Evolutionary conservation across 2,113 vertebrate genomes (phyloP), one percentile per base, ranked within the genome.

Genomic region (Platanista minor): DNA sequence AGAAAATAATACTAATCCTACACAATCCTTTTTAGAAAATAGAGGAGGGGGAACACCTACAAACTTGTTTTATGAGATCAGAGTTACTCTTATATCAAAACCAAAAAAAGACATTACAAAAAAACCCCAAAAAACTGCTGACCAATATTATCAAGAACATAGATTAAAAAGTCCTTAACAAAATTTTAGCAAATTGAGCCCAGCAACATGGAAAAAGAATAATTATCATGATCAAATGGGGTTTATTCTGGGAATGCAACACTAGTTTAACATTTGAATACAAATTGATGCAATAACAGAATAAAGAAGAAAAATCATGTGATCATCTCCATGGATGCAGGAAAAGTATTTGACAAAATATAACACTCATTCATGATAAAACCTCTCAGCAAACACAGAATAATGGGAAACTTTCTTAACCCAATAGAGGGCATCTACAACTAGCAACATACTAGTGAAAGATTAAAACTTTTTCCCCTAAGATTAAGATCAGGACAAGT

Each of bases 321-420:
- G 9, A 75, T 84, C 20, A n/a, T 66, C 52, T 94, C 52, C 29
- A 54, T 4, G 80, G 78, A 57, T 27, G 27, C 31, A 75, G 64
- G 31, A 88, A 93, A 88, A 88, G 14, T 39, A 31, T 86, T 41
- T 93, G 72, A 85, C 6, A 90, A 94, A 96, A 85, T 86, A 64
- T 29, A 59, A 49, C 6, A 57, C 13, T 43, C 36, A 74, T 66
- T 89, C 4, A 43, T 36, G 41, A 85, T 49, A 57, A 95, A 92
- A 74, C 36, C 33, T 78, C 12, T 36, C 52, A 46, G 66, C 7
- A 46, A 64, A 72, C 27, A 94, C 21, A 87, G 75, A 75, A 41
- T 64, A 91, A 83, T 61, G 69, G 29, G n/a, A 82, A 87, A n/a
- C 7, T 49, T 64, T 39, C 13, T 82, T 52, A 75, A 46, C 25